Evolutionary conservation across 2,113 vertebrate species (phyloP).

Genomic region (Mobula birostris): DNA sequence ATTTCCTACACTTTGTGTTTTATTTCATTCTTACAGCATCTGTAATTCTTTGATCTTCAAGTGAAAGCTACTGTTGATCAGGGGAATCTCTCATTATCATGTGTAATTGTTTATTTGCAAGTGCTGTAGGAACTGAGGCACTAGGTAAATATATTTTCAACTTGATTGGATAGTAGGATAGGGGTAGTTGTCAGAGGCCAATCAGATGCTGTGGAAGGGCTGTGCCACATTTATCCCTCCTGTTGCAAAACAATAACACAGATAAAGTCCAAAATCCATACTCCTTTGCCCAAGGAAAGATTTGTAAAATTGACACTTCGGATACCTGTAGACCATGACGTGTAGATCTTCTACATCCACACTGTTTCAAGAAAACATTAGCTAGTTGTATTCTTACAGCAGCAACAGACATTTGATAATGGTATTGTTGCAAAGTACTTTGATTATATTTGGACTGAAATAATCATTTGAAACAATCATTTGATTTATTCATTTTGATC

Average conservation of each 20-base stretch:
- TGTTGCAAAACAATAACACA: neutral
- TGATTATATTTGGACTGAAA: neutral
- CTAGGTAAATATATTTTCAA: neutral
- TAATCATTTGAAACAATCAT: too few species aligned
- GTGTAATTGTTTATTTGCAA: neutral
- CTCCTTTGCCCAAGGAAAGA: neutral
- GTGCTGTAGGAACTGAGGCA: neutral
- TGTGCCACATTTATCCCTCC: neutral
- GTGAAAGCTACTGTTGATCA: neutral
- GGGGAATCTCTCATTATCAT: neutral
- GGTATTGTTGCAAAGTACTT: neutral
- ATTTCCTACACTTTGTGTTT: too few species aligned
- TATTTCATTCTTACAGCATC: too few species aligned
- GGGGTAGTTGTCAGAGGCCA: neutral
- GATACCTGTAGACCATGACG: neutral
- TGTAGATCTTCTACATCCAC: too few species aligned
- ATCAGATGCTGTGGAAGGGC: neutral
- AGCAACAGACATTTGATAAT: neutral
- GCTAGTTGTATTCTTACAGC: conserved; percentile 17
- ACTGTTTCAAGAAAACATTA: neutral
- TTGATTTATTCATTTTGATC: neutral
- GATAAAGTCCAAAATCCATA: neutral
- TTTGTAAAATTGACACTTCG: neutral
- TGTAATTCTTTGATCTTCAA: too few species aligned
- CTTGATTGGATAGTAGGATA: neutral